Evolutionary conservation across 2,888 invertebrate species (phyloP).

Genomic region (Drosophila infuscata): DNA sequence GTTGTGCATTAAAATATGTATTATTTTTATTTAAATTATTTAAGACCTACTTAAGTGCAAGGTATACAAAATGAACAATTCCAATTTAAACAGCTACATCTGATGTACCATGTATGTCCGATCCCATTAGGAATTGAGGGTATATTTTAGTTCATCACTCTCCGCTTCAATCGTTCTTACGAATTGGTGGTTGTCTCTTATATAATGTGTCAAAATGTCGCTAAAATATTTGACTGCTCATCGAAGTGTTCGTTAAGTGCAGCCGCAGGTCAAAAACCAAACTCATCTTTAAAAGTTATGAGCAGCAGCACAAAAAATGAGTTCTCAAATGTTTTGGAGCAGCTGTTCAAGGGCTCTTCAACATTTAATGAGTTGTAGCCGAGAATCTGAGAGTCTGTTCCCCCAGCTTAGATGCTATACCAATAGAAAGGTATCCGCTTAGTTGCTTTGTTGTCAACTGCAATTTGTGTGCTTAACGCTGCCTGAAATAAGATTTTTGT

Average conservation of each 20-base stretch:
- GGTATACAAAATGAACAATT: neutral
- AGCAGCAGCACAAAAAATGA: slow-evolving; percentile 14
- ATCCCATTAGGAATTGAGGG: neutral
- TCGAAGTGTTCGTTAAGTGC: slow-evolving; percentile 67
- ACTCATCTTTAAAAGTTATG: slow-evolving; percentile 35
- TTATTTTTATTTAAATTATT: neutral
- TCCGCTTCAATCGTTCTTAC: neutral
- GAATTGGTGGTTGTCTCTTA: neutral
- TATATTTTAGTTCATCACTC: neutral
- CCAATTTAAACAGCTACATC: neutral
- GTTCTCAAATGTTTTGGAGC: slow-evolving; percentile 32
- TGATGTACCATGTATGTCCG: too few relatives aligned
- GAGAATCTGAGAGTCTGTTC: neutral
- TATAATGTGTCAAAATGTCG: slow-evolving; percentile 52
- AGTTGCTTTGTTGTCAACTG: slow-evolving; percentile 54
- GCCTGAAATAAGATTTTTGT: slow-evolving; percentile 76
- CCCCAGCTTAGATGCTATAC: neutral
- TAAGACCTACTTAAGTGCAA: neutral
- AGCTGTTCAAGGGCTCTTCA: slow-evolving; percentile 70
- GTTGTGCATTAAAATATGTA: neutral
- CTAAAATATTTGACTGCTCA: slow-evolving; percentile 47
- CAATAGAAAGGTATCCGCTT: slow-evolving; percentile 16
- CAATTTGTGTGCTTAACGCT: slow-evolving; percentile 76
- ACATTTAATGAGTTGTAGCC: slow-evolving; percentile 64
- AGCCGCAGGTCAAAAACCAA: slow-evolving; percentile 47